Evolutionary conservation across 2,797 vertebrate species (phyloP), one percentile per base, ranked within the genome.

Genomic region (Eptatretus atami): DNA sequence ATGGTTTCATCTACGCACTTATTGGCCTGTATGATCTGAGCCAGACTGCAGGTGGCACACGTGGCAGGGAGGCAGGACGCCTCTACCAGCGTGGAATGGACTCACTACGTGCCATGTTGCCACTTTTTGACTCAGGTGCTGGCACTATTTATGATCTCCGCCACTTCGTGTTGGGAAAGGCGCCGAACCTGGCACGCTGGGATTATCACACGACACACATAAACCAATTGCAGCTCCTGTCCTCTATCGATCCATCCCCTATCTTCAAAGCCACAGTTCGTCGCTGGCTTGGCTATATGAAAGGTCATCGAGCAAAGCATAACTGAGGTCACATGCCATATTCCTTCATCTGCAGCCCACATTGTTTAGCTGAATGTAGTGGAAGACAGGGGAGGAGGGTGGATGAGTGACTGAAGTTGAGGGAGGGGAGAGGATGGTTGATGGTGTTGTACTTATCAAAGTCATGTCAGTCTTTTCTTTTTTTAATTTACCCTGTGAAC

Each of bases 191-290:
- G 75, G 92, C 90, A 1, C 87, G 92, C 53, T 96, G 92, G 92
- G 92, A 98, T 76, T 98, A 98, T 67, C 92, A 98, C 74, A 96
- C 92, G 68, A 98, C 92, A 3, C 92, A 98, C 80, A 96, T 98
- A 72, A 98, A 98, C 74, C 92, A 98, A 74, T 80, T 98, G 54
- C 92, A 98, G 76, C 80, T 98, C 66, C 77, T 98, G 65, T 79
- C 76, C 52, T 82, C 85, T 63, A 73, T 98, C 1, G 84, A 98
- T 12, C 80, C 77, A 66, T 70, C 86, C 0, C 79, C 84, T 44
- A 24, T 96, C 73, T 96, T 98, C 74, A 84, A 71, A 71, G 92
- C 96, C 53, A 85, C 86, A 52, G 73, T 82, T 65, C 84, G 79
- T 72, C 75, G 92, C 67, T 98, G 92, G 92, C 96, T 90, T 72